Conservation (phyloP, 2,113 vertebrate genomes). For the Coreoperca whiteheadi region DNA sequence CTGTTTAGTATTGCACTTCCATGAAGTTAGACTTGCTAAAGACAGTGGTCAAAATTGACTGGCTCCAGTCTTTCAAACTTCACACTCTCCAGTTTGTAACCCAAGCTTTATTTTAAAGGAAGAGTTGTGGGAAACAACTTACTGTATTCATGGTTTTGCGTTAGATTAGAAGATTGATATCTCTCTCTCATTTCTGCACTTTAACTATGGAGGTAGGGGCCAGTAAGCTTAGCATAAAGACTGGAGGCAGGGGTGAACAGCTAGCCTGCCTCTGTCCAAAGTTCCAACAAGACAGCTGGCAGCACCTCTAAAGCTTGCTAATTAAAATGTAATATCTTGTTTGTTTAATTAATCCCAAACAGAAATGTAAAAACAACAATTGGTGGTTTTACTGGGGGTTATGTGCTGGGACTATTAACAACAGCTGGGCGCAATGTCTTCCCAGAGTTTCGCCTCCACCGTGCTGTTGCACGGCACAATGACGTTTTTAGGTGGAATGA, state of each 20-base stretch:
- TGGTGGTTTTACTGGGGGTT: no score
- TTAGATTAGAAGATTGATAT: no score
- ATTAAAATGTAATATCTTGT: background rate
- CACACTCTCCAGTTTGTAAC: background rate
- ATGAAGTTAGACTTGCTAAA: no score
- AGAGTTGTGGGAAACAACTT: background rate
- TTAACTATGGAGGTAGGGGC: background rate
- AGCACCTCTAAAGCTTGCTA: background rate
- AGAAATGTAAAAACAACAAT: background rate
- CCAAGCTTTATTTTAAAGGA: background rate
- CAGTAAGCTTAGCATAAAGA: background rate
- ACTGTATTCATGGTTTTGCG: no score
- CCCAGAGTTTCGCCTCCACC: background rate
- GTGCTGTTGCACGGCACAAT: no score
- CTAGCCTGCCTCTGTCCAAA: background rate
- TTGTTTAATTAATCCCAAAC: constrained; percentile 1
- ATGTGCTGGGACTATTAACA: background rate
- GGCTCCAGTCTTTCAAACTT: background rate
- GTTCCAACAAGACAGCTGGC: no score
- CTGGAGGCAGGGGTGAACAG: background rate
- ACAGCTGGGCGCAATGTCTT: background rate
- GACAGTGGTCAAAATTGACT: no score
- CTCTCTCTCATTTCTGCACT: background rate
- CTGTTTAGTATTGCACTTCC: background rate
- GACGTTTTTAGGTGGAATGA: no score